Evolutionary conservation across 2,797 vertebrate species (phyloP), one percentile per base, ranked within the genome.

Genomic region (Notolabrus celidotus): DNA sequence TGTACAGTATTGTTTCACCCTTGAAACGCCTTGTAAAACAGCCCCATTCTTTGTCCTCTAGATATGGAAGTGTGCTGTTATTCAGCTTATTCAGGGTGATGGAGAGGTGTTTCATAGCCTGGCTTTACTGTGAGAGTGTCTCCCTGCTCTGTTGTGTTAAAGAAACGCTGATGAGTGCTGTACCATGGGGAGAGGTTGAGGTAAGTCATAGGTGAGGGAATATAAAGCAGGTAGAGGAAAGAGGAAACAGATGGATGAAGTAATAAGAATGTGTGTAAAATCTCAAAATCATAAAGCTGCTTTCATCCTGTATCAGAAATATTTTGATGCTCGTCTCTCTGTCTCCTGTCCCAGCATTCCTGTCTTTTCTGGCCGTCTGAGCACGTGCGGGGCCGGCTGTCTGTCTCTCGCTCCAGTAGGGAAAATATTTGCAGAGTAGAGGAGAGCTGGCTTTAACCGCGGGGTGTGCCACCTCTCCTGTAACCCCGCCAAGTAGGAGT

Each of bases 391-490:
- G 68, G 62, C 72, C 14, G 54, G 57, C 78, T 59, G 81, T 90
- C 89, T 92, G 90, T 71, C 90, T 85, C 86, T 86, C 84, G 68
- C 90, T 91, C 84, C 55, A 80, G 74, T 71, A 87, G 76, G 71
- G 85, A 86, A 90, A 90, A 88, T 88, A 91, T 92, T 90, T 90
- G 79, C 75, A 87, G 61, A 69, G 81, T 33, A 36, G 72, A 58
- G 57, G 64, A 77, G 82, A 75, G 79, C 58, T 54, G 78, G 77
- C 74, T 79, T 76, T 77, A 87, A 88, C 89, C 76, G 59, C 61
- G 75, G 90, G 90, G 91, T 84, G 92, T 90, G 89, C 88, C 90
- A 87, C 83, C 88, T 83, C 60, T 29, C 57, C 85, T 74, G 74
- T 72, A 80, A 80, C 64, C 75, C 78, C 46, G 80, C 86, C 88